Evolutionary conservation across 2,113 vertebrate species (phyloP).

Genomic region (Numenius arquata): DNA sequence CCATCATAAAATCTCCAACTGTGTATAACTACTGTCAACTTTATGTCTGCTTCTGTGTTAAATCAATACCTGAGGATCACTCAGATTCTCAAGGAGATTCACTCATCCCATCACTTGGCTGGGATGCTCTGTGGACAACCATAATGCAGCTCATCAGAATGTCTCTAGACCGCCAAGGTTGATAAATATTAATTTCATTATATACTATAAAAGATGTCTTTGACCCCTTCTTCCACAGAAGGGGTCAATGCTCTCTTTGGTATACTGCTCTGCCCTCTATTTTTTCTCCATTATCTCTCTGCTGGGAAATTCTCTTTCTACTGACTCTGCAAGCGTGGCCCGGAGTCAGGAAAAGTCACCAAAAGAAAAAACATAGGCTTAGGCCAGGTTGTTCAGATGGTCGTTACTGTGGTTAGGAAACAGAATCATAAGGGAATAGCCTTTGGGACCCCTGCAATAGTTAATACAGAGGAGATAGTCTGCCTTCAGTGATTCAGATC

Average conservation of each 20-base stretch:
- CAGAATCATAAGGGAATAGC: neutral
- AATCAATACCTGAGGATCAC: neutral
- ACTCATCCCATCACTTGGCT: neutral
- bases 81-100: neutral
- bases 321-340: neutral
- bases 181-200: neutral
- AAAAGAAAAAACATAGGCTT: neutral
- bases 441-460: neutral
- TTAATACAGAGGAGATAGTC: neutral
- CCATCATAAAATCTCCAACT: neutral
- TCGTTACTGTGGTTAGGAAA: rapidly evolving
- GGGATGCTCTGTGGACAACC: neutral
- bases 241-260: neutral
- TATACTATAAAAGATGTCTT: neutral
- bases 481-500: neutral
- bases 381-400: too few relatives aligned
- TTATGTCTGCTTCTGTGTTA: neutral
- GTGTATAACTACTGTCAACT: neutral
- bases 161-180: neutral
- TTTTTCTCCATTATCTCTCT: neutral
- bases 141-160: neutral
- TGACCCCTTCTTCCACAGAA: neutral
- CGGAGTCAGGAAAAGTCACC: neutral
- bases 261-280: neutral
- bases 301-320: neutral